Evolutionary conservation across 2,113 vertebrate species (phyloP).

Genomic region (Apodemus speciosus): DNA sequence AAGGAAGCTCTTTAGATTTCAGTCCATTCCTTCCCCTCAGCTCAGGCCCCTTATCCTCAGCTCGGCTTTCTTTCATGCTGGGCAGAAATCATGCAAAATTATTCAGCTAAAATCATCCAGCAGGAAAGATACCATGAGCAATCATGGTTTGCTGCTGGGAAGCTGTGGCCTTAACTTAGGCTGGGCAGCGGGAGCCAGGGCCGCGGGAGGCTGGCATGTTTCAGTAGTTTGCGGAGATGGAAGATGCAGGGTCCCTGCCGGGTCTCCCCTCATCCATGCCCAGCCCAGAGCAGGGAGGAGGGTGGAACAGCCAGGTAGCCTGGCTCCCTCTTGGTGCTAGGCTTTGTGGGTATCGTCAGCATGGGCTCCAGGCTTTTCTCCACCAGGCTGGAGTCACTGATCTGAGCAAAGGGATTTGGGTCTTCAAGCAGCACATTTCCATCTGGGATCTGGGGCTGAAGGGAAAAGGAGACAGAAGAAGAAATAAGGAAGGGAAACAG

Average conservation of each 20-base stretch:
- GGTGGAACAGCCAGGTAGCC: neutral
- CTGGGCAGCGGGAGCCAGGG: constrained; percentile 30
- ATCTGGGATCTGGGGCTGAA: neutral
- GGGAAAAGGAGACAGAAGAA: neutral
- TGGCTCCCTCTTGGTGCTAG: neutral
- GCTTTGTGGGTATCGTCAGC: neutral
- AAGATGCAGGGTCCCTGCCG: neutral
- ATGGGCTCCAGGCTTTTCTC: neutral
- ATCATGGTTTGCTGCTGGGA: constrained; percentile 57
- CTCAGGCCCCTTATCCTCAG: neutral
- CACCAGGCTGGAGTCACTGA: neutral
- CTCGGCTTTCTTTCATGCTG: constrained; percentile 52
- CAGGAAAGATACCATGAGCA: constrained; percentile 45
- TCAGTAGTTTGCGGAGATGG: neutral
- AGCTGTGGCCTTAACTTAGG: constrained; percentile 51
- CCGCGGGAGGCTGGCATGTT: constrained; percentile 2
- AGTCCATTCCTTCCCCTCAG: neutral
- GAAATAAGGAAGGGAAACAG: neutral
- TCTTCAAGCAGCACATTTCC: neutral
- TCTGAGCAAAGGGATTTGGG: neutral
- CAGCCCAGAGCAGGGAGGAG: neutral
- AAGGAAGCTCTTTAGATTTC: neutral
- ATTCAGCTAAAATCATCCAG: constrained; percentile 69
- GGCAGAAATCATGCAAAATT: constrained; percentile 75
- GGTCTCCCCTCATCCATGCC: neutral